A percentile compares a stretch with the other conserved stretches of the same genome.
These are phyloP conservation scores for Pseudomyrmex concolor DNA, from an alignment of 1,140 invertebrate species.

Conservation along the genomic window DNA sequence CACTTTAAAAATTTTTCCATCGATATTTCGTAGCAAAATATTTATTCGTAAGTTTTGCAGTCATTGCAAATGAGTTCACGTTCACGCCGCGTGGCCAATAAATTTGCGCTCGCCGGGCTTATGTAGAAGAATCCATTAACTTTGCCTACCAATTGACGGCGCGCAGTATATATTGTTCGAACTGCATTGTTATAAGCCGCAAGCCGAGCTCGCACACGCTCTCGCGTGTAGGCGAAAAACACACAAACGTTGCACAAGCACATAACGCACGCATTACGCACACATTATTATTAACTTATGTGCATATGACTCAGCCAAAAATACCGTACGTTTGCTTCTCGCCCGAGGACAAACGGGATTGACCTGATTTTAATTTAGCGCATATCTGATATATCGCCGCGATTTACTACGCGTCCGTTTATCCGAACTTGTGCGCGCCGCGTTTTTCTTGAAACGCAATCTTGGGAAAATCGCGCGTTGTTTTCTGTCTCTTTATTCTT, in stretches of 20 bases:
- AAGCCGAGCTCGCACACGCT: background rate
- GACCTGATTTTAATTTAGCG: conserved; percentile 73
- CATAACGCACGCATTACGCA: background rate
- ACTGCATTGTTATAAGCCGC: conserved; percentile 1
- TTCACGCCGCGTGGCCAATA: conserved; percentile 56
- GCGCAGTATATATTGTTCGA: conserved; percentile 39
- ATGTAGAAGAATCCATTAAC: conserved; percentile 57
- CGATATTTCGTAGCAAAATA: too few species aligned
- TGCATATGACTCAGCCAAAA: conserved; percentile 66
- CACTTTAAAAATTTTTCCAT: too few species aligned
- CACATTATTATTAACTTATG: conserved; percentile 30
- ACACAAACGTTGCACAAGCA: background rate
- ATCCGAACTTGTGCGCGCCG: background rate
- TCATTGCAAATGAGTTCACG: conserved; percentile 9
- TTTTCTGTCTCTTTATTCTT: background rate
- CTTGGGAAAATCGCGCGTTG: background rate
- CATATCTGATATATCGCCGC: conserved; percentile 58
- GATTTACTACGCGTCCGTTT: conserved; percentile 54
- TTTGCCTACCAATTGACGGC: conserved; percentile 53
- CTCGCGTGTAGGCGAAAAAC: conserved; percentile 5
- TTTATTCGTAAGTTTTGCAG: conserved; percentile 22
- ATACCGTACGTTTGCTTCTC: conserved; percentile 63
- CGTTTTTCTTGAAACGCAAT: too few species aligned
- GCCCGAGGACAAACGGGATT: conserved; percentile 54
- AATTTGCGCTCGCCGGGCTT: conserved; percentile 49